These are phyloP conservation scores for Calidris pugnax DNA, from an alignment of 2,113 vertebrate genomes.

Conservation along the genomic window DNA sequence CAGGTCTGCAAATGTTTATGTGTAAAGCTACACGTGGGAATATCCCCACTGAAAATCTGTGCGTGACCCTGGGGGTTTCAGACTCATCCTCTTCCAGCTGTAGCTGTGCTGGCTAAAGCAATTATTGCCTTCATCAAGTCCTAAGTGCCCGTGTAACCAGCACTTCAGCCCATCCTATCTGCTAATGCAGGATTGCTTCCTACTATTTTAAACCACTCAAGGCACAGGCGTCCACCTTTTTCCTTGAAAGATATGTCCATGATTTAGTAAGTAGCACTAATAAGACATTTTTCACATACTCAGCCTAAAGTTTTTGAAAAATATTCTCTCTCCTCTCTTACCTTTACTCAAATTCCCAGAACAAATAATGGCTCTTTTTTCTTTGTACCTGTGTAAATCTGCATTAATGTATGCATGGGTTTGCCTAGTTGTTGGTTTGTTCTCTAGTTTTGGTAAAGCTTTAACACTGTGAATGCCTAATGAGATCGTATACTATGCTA, in stretches of 20 bases:
- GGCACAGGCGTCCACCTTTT: not conserved
- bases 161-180: not conserved
- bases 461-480: not conserved
- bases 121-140: not conserved
- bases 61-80: not conserved
- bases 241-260: not conserved
- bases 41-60: not conserved
- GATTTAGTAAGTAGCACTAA: not conserved
- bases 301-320: not conserved
- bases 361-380: not conserved
- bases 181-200: not conserved
- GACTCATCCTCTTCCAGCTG: not conserved
- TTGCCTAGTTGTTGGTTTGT: not conserved
- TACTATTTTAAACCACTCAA: not conserved
- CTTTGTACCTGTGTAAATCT: not conserved
- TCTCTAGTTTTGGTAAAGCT: not conserved
- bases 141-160: not conserved
- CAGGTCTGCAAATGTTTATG: not conserved
- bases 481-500: not conserved
- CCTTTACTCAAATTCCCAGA: not conserved
- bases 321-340: not conserved
- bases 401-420: not conserved
- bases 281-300: not conserved
- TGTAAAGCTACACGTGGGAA: not conserved
- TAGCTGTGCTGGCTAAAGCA: not conserved